Evolutionary conservation across 2,888 invertebrate genomes (phyloP).

Genomic region (Agriopis marginaria): DNA sequence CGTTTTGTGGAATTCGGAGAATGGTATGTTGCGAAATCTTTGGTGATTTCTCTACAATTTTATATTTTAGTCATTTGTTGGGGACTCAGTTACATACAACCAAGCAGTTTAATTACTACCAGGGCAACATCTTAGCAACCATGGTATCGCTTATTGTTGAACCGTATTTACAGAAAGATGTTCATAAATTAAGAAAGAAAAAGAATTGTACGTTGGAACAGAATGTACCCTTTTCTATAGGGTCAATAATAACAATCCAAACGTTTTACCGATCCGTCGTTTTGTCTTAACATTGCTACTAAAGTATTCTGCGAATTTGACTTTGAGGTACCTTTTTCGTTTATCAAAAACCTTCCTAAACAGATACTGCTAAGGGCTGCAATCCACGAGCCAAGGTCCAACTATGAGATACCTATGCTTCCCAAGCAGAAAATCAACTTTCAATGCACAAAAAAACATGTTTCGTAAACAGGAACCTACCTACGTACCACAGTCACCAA

Average conservation of each 20-base stretch:
- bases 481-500: slow-evolving; percentile 41
- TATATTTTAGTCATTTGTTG: slow-evolving; percentile 3
- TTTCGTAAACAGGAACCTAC: slow-evolving; percentile 79
- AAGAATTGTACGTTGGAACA: background rate
- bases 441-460: slow-evolving; percentile 76
- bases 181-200: background rate
- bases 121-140: background rate
- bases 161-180: no score
- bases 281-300: background rate
- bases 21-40: slow-evolving; percentile 22
- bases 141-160: no score
- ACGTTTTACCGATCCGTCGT: background rate
- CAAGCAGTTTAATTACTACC: background rate
- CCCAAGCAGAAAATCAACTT: slow-evolving; percentile 80
- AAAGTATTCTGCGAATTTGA: background rate
- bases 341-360: background rate
- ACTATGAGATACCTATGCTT: slow-evolving; percentile 62
- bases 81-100: background rate
- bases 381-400: slow-evolving; percentile 60
- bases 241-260: background rate
- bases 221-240: background rate
- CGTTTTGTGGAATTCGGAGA: slow-evolving; percentile 22
- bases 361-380: slow-evolving; percentile 5
- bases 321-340: background rate
- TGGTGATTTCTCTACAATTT: slow-evolving; percentile 30